Evolutionary conservation across 2,888 invertebrate genomes (phyloP).

Genomic region (Alviniconcha strummeri): DNA sequence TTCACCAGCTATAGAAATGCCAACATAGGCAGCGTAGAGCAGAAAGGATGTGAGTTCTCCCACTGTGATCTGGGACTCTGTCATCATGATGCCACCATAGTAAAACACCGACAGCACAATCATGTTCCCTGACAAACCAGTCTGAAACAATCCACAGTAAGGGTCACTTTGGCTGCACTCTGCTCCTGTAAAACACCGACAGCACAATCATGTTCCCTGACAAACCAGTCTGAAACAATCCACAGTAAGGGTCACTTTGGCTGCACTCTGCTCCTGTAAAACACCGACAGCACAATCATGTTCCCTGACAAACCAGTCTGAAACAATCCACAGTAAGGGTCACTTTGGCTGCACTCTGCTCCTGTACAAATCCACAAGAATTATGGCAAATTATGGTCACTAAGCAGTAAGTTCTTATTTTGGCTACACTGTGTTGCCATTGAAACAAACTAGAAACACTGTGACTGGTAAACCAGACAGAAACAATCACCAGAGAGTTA

Average conservation of each 20-base stretch:
- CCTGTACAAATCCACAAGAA: no score
- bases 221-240: slow-evolving; percentile 74
- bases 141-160: slow-evolving; percentile 57
- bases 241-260: no score
- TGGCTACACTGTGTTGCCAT: no score
- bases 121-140: slow-evolving; percentile 85
- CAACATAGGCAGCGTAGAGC: slow-evolving; percentile 94
- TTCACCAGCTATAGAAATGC: slow-evolving; percentile 88
- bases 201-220: slow-evolving; percentile 93
- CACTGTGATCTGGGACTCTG: slow-evolving; percentile 81
- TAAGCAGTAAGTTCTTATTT: no score
- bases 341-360: no score
- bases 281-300: slow-evolving; percentile 90
- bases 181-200: slow-evolving; percentile 93
- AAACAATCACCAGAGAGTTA: no score
- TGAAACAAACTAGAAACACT: no score
- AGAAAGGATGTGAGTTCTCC: slow-evolving; percentile 95
- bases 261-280: no score
- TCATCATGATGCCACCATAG: slow-evolving; percentile 92
- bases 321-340: slow-evolving; percentile 13
- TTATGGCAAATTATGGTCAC: background rate
- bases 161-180: no score
- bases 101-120: slow-evolving; percentile 93
- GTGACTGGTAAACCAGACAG: no score
- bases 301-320: slow-evolving; percentile 84